Conservation (phyloP, 2,113 vertebrate genomes). For the Syngnathus typhle region DNA sequence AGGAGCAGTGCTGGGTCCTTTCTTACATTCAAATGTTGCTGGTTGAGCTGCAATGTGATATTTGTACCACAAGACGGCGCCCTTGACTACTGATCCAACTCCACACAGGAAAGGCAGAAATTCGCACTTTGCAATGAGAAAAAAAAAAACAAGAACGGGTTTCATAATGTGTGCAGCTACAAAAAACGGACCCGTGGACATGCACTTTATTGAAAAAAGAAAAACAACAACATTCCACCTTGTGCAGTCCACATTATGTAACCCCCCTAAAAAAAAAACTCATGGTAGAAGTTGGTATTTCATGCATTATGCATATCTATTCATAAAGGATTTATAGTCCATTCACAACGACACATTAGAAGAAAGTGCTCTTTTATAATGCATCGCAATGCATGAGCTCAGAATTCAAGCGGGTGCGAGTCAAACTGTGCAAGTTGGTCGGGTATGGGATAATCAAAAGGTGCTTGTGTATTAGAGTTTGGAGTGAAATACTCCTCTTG, state of each 20-base stretch:
- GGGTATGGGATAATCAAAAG: slow-evolving; percentile 6
- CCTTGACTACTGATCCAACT: slow-evolving; percentile 7
- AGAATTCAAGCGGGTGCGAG: neutral
- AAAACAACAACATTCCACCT: neutral
- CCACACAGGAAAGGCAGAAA: no score
- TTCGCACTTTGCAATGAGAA: neutral
- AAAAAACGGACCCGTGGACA: neutral
- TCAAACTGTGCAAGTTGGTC: neutral
- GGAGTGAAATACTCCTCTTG: slow-evolving; percentile 33
- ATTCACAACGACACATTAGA: slow-evolving; percentile 17
- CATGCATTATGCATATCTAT: slow-evolving; percentile 35
- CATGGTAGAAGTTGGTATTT: slow-evolving; percentile 22
- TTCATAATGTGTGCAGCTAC: neutral
- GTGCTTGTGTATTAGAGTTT: slow-evolving; percentile 23
- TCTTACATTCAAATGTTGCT: neutral
- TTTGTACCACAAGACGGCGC: slow-evolving; percentile 25
- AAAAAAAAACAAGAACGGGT: neutral
- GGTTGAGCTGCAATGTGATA: slow-evolving; percentile 17
- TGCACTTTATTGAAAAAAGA: neutral
- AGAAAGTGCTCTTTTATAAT: slow-evolving; percentile 30
- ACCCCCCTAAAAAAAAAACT: slow-evolving; percentile 14
- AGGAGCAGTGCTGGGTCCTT: neutral
- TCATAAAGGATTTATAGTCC: slow-evolving; percentile 45
- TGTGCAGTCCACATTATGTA: slow-evolving; percentile 20
- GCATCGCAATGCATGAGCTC: slow-evolving; percentile 10